Base-by-base conservation (phyloP, 2,797 vertebrate species). In the Borostomias antarcticus region DNA sequence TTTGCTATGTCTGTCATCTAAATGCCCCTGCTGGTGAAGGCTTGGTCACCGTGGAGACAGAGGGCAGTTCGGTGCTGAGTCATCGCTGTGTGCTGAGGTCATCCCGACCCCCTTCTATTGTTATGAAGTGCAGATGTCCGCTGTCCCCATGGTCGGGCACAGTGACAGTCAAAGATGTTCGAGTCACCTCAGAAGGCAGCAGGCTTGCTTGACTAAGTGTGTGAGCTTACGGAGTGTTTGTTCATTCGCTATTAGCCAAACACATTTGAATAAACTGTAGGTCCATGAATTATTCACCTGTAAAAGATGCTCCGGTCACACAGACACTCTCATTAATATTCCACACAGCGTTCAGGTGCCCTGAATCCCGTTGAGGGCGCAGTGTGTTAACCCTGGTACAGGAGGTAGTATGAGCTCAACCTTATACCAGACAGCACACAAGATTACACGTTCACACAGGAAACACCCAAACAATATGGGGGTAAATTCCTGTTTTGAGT, bases 311-410 rank as follows among this genome's bases (percentile, higher is more conserved):
- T 15, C 47, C 17, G 21, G 26, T 9, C 21, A 26, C 57, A 58
- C 11, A 40, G 28, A 26, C 21, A 50, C 40, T 26, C 17, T 40
- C 33, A 52, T 52, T 68, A n/a, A 60, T 60, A 68, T 37, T 58
- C 45, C 30, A 59, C 33, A 43, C 25, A 15, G 37, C 53, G 21
- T 50, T 35, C 43, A 47, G 21, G 33, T 58, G 33, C n/a, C 40
- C 8, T 58, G 11, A 8, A 1, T 13, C n/a, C 40, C n/a, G 13
- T 45, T 45, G 5, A n/a, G 40, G 40, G 40, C 4, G 17, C 40
- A 45, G 40, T 15, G 40, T 45, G 40, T 45, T 17, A 45, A 45
- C 40, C 15, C 3, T 13, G n/a, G 40, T 17, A 45, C 40, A 45
- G 40, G n/a, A 45, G 17, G n/a, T n/a, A 45, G 40, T 1, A 45